These are phyloP conservation scores for Smutsia gigantea DNA, from an alignment of 2,797 vertebrate genomes.

Conservation along the genomic window DNA sequence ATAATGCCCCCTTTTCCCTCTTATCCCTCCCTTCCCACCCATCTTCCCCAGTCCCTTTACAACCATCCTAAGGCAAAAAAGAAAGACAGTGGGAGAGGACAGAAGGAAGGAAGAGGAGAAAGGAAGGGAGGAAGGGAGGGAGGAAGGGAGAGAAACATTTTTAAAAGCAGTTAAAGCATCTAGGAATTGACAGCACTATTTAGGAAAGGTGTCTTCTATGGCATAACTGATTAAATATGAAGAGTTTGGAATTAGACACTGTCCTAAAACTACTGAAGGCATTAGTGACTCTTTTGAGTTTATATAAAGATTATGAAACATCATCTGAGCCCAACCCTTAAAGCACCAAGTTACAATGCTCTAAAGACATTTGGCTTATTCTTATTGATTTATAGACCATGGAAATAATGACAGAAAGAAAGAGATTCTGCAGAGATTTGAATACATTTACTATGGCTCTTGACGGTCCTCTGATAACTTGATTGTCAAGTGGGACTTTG, in stretches of 20 bases:
- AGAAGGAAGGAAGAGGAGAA: background rate
- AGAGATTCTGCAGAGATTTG: conserved; percentile 43
- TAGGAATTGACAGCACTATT: background rate
- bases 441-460: conserved; percentile 56
- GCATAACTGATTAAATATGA: background rate
- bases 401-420: conserved; percentile 65
- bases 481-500: background rate
- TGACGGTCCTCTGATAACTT: conserved; percentile 20
- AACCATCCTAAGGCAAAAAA: background rate
- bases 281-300: background rate
- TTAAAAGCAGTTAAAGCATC: background rate
- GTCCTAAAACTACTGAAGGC: background rate
- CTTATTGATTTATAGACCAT: conserved; percentile 52
- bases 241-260: background rate
- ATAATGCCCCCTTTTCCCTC: too few species aligned
- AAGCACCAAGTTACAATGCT: background rate
- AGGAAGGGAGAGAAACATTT: background rate
- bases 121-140: too few species aligned
- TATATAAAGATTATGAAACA: background rate
- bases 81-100: background rate
- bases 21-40: too few species aligned
- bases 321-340: background rate
- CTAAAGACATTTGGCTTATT: background rate
- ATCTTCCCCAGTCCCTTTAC: background rate
- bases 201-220: background rate